Evolutionary conservation across 1,140 invertebrate genomes (phyloP).

Genomic region (Aphaenogaster ashmeadi): DNA sequence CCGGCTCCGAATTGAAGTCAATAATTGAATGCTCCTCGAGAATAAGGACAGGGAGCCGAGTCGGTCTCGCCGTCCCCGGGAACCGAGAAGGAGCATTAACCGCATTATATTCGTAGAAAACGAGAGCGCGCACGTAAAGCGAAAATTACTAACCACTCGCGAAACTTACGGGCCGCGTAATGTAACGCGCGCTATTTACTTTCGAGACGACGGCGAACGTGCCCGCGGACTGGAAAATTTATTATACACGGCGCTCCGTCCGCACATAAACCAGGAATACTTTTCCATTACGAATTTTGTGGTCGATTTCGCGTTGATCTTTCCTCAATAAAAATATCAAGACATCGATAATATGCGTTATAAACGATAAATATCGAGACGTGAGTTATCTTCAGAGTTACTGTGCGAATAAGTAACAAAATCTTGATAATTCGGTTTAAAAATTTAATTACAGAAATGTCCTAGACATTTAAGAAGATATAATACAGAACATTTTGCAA

Average conservation of each 20-base stretch:
- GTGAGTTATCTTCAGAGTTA: not conserved
- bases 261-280: not conserved
- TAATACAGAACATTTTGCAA: not conserved
- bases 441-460: not conserved
- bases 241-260: not conserved
- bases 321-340: not conserved
- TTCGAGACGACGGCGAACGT: constrained; percentile 17
- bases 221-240: constrained; percentile 37
- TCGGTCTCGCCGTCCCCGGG: not conserved
- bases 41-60: constrained; percentile 67
- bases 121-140: constrained; percentile 31
- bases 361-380: not conserved
- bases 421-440: not conserved
- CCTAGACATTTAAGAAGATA: not conserved
- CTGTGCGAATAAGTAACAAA: not conserved
- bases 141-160: constrained; percentile 50
- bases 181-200: constrained; percentile 50
- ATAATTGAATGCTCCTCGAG: constrained; percentile 82
- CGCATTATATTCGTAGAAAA: constrained; percentile 67
- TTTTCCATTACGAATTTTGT: not conserved
- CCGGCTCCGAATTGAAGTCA: constrained; percentile 81
- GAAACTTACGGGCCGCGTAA: constrained; percentile 37
- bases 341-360: not conserved
- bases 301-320: not conserved
- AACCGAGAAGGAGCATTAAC: constrained; percentile 59